Conservation (phyloP, 2,888 invertebrate species). For the Hypsopygia costalis region DNA sequence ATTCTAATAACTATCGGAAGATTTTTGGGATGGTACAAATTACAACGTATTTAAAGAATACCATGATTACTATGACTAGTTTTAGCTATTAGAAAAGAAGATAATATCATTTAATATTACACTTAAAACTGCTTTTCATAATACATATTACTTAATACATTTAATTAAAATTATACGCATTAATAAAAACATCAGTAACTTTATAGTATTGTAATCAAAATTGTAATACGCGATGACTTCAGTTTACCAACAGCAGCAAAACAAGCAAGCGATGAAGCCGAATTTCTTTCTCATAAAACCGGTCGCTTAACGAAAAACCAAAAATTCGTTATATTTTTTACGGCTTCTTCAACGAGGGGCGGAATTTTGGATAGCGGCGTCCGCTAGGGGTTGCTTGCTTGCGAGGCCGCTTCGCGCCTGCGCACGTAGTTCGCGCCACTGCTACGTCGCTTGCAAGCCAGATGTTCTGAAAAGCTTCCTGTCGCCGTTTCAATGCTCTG, state of each 20-base stretch:
- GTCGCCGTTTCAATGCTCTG: conserved; percentile 67
- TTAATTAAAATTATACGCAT: too few species aligned
- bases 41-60: too few species aligned
- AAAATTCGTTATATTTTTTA: conserved; percentile 79
- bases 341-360: conserved; percentile 70
- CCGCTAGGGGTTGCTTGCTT: conserved; percentile 74
- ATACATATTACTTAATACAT: too few species aligned
- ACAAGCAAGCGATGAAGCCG: conserved; percentile 22
- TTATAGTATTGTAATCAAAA: too few species aligned
- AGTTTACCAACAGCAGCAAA: background rate
- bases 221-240: too few species aligned
- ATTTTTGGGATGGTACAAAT: too few species aligned
- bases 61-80: too few species aligned
- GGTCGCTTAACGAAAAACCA: conserved; percentile 66
- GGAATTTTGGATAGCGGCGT: conserved; percentile 64
- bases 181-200: too few species aligned
- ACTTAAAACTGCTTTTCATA: too few species aligned
- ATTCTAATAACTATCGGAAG: too few species aligned
- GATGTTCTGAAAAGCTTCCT: conserved; percentile 80
- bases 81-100: too few species aligned
- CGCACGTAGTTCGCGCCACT: conserved; percentile 80
- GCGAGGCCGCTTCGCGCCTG: conserved; percentile 71
- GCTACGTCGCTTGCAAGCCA: conserved; percentile 78
- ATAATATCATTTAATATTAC: too few species aligned
- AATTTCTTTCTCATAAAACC: conserved; percentile 46